Base-by-base conservation (phyloP, 2,888 invertebrate genomes). In the Sesia bembeciformis region DNA sequence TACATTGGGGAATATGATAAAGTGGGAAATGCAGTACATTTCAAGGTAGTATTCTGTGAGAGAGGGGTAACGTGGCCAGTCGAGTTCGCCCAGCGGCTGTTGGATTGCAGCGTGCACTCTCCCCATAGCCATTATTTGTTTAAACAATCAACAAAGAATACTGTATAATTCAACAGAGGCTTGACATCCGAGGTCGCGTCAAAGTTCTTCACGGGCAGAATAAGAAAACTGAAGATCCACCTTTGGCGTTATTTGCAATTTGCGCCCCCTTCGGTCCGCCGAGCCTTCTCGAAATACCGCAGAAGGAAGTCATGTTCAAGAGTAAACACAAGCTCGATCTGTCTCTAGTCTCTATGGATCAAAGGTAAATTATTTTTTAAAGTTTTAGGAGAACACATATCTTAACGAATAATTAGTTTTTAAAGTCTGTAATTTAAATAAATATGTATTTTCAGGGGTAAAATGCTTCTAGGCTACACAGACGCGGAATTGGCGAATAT, bases 221-320 rank as follows among this genome's bases (percentile, higher is more conserved):
- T 80, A 93, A 96, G 65, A 97, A 97, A 83, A 95, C 95, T 4
- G 97, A 97, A 78, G 97, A 97, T 66, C 97, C 98, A 3, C 98
- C 98, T 0, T 76, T 99, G 75, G 99, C 97, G 2, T 89, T 99
- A 54, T 98, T 99, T 75, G 99, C 99, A 59, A 95, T 99, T 56
- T 99, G 99, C 87, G 99, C 98, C 3, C 99, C 99, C 0, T 99
- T 99, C 74, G 99, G 99, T 0, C 99, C 99, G 7, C 98, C 99
- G 39, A 98, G 98, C 56, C 90, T 98, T 53, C 91, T 98, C 56
- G 99, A 99, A 84, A 96, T 98, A 63, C 98, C 98, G 4, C 97
- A 98, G 76, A 98, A 99, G 80, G 99, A 99, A 88, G 96, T 98
- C 68, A 98, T 99, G 95, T 98, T 99, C 91, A 99, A 99, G 88